Base-by-base conservation (phyloP, 2,797 vertebrate species). In the Acrossocheilus wenchowensis region DNA sequence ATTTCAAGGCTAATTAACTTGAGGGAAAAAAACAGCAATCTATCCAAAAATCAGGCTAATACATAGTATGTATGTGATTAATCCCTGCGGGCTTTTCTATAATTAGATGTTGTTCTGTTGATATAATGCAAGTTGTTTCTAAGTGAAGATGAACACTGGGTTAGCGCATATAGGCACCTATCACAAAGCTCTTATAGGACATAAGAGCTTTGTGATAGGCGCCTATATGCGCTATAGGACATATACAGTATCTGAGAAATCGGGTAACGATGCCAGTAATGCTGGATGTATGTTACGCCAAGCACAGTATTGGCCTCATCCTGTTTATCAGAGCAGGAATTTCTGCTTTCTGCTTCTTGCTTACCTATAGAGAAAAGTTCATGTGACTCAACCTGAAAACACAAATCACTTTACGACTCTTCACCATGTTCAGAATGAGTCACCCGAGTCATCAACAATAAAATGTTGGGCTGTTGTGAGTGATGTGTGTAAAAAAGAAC, bases 1-100 rank as follows among this genome's bases (percentile, higher is more conserved):
- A 43, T 62, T 84, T 81, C 77, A 52, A 50, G 72, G 84, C 80
- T 68, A 73, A 79, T 79, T 79, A 74, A 75, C 84, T 83, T 17
- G 26, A 78, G 71, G 71, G 34, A 19, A 45, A 15, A 71, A 23
- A 54, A 60, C 30, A 2, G 2, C 23, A 15, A 88, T 64, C 54
- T 60, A 34, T 69, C 45, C 19, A 71, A 43, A 43, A 79, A 81
- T 30, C 78, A 73, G 48, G 50, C 64, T 79, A 54, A 88, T 88
- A 64, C 43, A 83, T 86, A 50, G 52, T 36, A 83, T 48, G 23
- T 5, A 39, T 50, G 30, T 83, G 34, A 83, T 88, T 26, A 78
- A 54, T 86, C 36, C 14, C 15, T 23, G 5, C 21, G 26, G 57
- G 72, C 41, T 30, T 43, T 50, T 66, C 23, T 64, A 21, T 80